phyloP scores from a whole-genome alignment of 2,113 vertebrate species.

The Leptosomus discolor region DNA sequence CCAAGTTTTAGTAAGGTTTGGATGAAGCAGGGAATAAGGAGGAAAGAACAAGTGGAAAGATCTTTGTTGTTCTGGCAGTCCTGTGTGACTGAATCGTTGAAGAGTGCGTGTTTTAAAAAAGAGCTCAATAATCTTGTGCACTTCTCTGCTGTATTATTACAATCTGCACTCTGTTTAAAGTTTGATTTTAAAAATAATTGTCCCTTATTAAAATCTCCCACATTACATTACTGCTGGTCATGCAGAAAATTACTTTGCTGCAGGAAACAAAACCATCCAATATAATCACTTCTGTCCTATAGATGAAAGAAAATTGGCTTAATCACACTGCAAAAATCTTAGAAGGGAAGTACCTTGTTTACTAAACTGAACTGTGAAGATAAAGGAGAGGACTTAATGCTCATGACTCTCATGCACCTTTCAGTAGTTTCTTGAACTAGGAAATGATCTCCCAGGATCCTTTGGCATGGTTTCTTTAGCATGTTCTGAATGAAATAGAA shows the following conservation, averaged over 20 bases:
- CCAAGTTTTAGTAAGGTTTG: not conserved
- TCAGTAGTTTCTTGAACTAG: not conserved
- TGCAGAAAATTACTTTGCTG: slow-evolving; percentile 79
- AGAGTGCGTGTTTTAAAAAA: slow-evolving; percentile 12
- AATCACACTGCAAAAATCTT: slow-evolving; percentile 67
- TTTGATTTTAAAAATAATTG: slow-evolving; percentile 79
- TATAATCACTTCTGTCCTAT: slow-evolving; percentile 50
- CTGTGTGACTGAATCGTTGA: not conserved
- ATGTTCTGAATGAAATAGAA: not conserved
- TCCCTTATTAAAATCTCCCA: slow-evolving; percentile 70
- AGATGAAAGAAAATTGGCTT: slow-evolving; percentile 68
- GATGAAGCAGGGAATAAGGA: not conserved
- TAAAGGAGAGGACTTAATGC: not conserved
- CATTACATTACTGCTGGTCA: slow-evolving; percentile 71
- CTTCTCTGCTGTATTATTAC: slow-evolving; percentile 47
- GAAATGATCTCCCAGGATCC: not conserved
- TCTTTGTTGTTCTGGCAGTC: not conserved
- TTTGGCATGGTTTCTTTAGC: not conserved
- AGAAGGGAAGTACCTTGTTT: slow-evolving; percentile 41
- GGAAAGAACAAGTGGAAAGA: not conserved
- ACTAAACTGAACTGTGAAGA: slow-evolving; percentile 26
- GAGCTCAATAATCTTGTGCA: not conserved
- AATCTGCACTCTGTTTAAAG: slow-evolving; percentile 64
- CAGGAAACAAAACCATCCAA: slow-evolving; percentile 68
- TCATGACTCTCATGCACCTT: not conserved